A percentile compares a stretch with the other conserved stretches of the same genome.
These are phyloP conservation scores for Ptychochromis oligacanthus DNA, from an alignment of 2,113 vertebrate genomes.

Conservation along the genomic window DNA sequence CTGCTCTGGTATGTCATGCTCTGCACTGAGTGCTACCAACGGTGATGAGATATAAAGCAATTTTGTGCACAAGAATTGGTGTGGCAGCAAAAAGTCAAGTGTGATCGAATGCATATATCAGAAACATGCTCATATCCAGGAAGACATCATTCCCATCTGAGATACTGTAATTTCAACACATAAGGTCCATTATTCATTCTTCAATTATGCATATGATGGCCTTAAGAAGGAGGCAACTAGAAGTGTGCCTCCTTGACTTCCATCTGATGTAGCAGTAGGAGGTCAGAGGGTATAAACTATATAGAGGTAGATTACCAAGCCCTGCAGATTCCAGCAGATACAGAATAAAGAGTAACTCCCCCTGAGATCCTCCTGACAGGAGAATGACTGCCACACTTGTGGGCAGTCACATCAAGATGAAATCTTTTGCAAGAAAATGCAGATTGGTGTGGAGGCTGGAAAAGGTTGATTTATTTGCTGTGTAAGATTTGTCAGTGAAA, in stretches of 20 bases:
- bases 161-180: constrained; percentile 13
- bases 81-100: constrained; percentile 1
- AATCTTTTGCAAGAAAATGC: constrained; percentile 55
- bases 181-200: constrained; percentile 25
- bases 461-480: constrained; percentile 25
- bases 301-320: constrained; percentile 36
- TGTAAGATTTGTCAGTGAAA: neutral
- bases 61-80: neutral
- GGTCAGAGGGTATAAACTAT: constrained; percentile 44
- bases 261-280: constrained; percentile 36
- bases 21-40: neutral
- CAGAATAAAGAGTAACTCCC: constrained; percentile 48
- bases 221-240: neutral
- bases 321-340: constrained; percentile 27
- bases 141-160: neutral
- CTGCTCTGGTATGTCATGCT: neutral
- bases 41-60: constrained; percentile 20
- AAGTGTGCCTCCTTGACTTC: constrained; percentile 34
- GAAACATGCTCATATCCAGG: neutral
- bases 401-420: constrained; percentile 35
- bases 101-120: neutral
- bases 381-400: constrained; percentile 42
- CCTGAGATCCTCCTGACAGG: constrained; percentile 40
- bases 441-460: constrained; percentile 29
- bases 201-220: constrained; percentile 32